These are phyloP conservation scores for Nicator chloris DNA, from an alignment of 2,113 vertebrate species.

Conservation along the genomic window DNA sequence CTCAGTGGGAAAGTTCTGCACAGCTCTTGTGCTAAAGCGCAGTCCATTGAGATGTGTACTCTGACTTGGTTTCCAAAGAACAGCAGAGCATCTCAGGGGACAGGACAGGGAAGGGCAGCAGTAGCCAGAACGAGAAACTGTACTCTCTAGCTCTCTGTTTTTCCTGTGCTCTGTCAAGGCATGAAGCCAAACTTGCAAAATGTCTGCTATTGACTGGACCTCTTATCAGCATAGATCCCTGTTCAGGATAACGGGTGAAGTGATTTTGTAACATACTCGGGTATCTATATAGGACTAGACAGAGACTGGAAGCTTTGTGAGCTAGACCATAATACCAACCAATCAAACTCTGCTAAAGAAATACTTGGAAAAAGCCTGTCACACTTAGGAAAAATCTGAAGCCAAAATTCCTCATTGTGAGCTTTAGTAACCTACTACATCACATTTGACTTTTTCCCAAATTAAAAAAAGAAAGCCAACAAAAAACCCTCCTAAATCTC, in stretches of 20 bases:
- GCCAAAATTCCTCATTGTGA: not conserved
- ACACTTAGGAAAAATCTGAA: not conserved
- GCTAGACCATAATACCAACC: not conserved
- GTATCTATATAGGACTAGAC: not conserved
- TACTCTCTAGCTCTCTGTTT: not conserved
- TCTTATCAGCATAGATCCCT: not conserved
- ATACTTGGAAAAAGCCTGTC: not conserved
- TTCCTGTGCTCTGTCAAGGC: not conserved
- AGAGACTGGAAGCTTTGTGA: not conserved
- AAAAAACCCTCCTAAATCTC: not conserved
- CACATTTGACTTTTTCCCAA: slow-evolving; percentile 48
- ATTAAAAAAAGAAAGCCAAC: not conserved
- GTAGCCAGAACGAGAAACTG: not conserved
- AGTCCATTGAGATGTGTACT: not conserved
- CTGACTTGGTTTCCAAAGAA: not conserved
- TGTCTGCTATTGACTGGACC: not conserved
- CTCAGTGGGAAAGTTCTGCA: not conserved
- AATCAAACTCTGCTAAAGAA: not conserved
- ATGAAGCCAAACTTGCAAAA: not conserved
- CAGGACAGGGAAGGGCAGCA: not conserved
- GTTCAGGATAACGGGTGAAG: not conserved
- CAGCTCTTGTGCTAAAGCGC: not conserved
- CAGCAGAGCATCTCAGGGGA: not conserved
- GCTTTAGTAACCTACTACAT: slow-evolving; percentile 36
- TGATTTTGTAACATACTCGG: not conserved